Percentiles rank a stretch among this genome's conserved stretches.
Evolutionary conservation across 2,113 vertebrate genomes (phyloP).

Genomic region (Meriones unguiculatus): DNA sequence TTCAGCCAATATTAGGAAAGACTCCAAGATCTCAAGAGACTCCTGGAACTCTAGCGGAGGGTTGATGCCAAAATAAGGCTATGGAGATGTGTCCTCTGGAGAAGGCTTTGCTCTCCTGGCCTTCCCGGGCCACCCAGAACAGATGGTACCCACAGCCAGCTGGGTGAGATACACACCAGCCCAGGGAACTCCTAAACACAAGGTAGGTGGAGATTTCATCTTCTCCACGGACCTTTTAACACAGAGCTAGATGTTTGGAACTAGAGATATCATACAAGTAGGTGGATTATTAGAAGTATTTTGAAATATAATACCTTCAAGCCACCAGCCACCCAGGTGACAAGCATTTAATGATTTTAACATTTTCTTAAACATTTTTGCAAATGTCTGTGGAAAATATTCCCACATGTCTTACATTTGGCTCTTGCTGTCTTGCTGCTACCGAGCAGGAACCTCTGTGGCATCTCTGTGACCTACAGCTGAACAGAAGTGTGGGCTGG

Average conservation of each 20-base stretch:
- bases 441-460: background rate
- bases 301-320: background rate
- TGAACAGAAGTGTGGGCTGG: background rate
- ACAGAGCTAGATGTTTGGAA: background rate
- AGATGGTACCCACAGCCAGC: background rate
- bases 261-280: too few species aligned
- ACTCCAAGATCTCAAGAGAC: background rate
- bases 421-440: background rate
- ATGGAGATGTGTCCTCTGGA: background rate
- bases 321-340: too few species aligned
- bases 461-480: background rate
- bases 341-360: background rate
- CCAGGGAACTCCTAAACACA: background rate
- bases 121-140: background rate
- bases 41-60: background rate
- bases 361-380: background rate
- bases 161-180: background rate
- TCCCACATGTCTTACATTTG: background rate
- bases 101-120: background rate
- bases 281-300: background rate
- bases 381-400: too few species aligned
- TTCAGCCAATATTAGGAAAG: background rate
- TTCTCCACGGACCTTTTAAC: background rate
- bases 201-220: background rate
- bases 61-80: background rate